Conservation (phyloP, 2,113 vertebrate species). For the Rhegmatorhina hoffmannsi region DNA sequence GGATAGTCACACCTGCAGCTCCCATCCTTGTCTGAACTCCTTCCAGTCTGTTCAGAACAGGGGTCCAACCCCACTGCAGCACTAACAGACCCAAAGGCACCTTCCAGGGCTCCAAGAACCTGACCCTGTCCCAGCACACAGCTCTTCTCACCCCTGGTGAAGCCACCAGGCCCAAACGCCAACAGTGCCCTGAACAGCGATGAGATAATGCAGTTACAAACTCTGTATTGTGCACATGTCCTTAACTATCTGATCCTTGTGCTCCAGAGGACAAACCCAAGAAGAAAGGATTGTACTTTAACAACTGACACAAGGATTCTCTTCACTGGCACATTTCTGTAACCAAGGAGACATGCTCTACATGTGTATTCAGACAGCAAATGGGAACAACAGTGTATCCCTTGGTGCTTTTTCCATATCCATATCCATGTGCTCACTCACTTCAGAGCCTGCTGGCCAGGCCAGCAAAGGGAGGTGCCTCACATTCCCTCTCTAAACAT, state of each 20-base stretch:
- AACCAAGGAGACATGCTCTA: constrained; percentile 12
- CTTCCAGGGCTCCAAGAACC: background rate
- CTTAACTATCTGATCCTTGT: background rate
- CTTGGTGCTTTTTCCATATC: background rate
- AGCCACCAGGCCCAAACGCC: background rate
- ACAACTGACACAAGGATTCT: background rate
- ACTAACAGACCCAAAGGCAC: background rate
- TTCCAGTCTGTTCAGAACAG: background rate
- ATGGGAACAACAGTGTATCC: background rate
- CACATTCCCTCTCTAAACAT: background rate
- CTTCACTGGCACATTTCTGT: background rate
- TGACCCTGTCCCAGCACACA: background rate
- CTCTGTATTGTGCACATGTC: background rate
- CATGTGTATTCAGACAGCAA: background rate
- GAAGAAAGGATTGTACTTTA: background rate
- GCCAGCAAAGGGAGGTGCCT: background rate
- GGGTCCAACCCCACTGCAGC: background rate
- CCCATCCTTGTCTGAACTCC: background rate
- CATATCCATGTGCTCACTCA: background rate
- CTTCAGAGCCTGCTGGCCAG: background rate
- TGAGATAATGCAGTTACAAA: background rate
- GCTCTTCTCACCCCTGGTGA: background rate
- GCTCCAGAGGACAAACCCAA: background rate
- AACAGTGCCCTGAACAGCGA: background rate
- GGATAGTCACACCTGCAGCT: background rate